Percentiles rank a stretch among this genome's conserved stretches.
phyloP scores from a whole-genome alignment of 2,797 vertebrate genomes.

The Myotis myotis region DNA sequence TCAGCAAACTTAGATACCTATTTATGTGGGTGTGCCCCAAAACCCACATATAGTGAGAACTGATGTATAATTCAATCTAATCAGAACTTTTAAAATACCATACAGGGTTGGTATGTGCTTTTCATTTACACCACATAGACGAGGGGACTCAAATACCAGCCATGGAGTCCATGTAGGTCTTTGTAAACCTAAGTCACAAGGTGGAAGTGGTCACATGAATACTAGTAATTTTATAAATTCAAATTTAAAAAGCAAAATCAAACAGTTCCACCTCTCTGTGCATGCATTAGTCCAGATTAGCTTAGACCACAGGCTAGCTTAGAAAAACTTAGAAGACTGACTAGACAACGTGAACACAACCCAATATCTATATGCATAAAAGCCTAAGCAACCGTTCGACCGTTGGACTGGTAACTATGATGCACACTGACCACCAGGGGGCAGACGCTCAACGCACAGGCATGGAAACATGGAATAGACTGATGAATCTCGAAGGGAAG shows the following conservation, averaged over 20 bases:
- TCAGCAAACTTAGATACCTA: not conserved
- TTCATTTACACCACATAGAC: not conserved
- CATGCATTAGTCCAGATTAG: not conserved
- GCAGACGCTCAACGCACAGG: too few relatives aligned
- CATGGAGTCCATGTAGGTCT: not conserved
- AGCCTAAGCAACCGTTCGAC: too few relatives aligned
- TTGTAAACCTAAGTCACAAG: not conserved
- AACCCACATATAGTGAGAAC: not conserved
- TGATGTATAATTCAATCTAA: not conserved
- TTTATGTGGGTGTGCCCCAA: not conserved
- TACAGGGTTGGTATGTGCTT: not conserved
- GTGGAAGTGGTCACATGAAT: not conserved
- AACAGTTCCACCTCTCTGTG: not conserved
- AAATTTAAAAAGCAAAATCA: not conserved
- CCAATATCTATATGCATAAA: not conserved
- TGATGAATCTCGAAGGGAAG: not conserved
- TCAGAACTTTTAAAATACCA: not conserved
- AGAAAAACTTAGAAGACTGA: not conserved
- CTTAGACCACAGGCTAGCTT: not conserved
- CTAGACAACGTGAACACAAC: not conserved
- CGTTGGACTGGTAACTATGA: not conserved
- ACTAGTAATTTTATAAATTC: not conserved
- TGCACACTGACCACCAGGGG: not conserved
- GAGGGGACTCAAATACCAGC: not conserved
- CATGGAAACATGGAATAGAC: not conserved